Evolutionary conservation across 2,888 invertebrate genomes (phyloP).

Genomic region (Eueremaeus valkanovi): DNA sequence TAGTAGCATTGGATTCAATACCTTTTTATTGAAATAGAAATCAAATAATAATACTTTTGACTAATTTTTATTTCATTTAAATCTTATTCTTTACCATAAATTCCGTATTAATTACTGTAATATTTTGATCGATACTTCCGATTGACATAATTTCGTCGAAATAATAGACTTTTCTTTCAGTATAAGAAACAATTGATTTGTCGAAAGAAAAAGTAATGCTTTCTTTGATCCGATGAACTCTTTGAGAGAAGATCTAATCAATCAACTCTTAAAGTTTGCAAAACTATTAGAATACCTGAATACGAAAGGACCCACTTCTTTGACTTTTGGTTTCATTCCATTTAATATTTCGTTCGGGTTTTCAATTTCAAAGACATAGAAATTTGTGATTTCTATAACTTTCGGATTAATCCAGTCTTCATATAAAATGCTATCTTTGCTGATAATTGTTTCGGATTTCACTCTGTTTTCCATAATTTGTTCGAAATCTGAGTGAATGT

Average conservation of each 20-base stretch:
- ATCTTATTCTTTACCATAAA: constrained; percentile 28
- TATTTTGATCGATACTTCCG: constrained; percentile 34
- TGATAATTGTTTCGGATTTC: constrained; percentile 17
- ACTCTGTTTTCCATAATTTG: constrained; percentile 10
- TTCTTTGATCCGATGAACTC: constrained; percentile 38
- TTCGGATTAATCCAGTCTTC: constrained; percentile 19
- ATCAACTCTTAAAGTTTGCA: too few relatives aligned
- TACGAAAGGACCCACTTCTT: constrained; percentile 39
- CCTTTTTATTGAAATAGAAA: too few relatives aligned
- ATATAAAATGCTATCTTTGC: constrained; percentile 12
- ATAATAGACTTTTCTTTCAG: constrained; percentile 39
- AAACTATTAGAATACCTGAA: constrained; percentile 40
- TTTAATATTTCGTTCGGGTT: constrained; percentile 20
- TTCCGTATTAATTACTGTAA: constrained; percentile 36
- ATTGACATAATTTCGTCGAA: constrained; percentile 35
- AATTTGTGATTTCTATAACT: constrained; percentile 9
- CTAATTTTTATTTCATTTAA: too few relatives aligned
- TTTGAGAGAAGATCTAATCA: not conserved
- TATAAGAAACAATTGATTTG: constrained; percentile 29
- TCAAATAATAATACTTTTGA: too few relatives aligned
- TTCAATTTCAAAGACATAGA: constrained; percentile 38
- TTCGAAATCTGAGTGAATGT: constrained; percentile 18
- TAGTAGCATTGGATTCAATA: constrained; percentile 33
- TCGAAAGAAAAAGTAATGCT: constrained; percentile 37
- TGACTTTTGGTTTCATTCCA: constrained; percentile 31